Percentiles rank a stretch among this genome's conserved stretches.
Evolutionary conservation across 2,888 invertebrate species (phyloP).

Genomic region (Stenchaetothrips biformis): DNA sequence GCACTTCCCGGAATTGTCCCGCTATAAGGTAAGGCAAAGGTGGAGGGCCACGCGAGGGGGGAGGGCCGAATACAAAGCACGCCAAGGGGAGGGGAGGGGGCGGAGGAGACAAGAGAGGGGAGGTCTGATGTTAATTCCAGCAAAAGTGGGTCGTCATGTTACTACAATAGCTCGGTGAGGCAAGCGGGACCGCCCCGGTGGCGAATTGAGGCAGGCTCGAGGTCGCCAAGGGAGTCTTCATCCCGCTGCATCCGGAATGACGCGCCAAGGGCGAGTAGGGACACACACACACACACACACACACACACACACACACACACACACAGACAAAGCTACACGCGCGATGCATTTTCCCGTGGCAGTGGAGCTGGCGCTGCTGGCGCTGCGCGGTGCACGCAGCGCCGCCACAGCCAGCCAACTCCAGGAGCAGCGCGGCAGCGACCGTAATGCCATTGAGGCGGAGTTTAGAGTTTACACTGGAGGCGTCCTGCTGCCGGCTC

Average conservation of each 20-base stretch:
- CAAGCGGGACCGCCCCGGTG: not conserved
- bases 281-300: no score
- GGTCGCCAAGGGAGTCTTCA: not conserved
- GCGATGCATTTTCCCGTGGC: no score
- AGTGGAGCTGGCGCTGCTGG: not conserved
- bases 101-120: not conserved
- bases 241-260: not conserved
- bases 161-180: slow-evolving; percentile 9
- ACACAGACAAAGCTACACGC: no score
- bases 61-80: not conserved
- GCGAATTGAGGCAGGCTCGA: not conserved
- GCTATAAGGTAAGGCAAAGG: slow-evolving; percentile 10
- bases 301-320: no score
- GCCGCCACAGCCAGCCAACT: not conserved
- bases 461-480: no score
- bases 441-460: no score
- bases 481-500: no score
- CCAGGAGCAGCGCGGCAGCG: not conserved
- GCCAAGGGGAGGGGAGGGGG: not conserved
- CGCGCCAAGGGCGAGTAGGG: not conserved
- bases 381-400: not conserved
- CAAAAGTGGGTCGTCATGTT: slow-evolving; percentile 23
- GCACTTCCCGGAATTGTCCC: slow-evolving; percentile 22
- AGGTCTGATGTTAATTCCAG: slow-evolving; percentile 21
- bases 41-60: not conserved